Percentiles rank a stretch among this genome's conserved stretches.
These are phyloP conservation scores for Noctua janthe DNA, from an alignment of 2,888 invertebrate species.

Conservation along the genomic window DNA sequence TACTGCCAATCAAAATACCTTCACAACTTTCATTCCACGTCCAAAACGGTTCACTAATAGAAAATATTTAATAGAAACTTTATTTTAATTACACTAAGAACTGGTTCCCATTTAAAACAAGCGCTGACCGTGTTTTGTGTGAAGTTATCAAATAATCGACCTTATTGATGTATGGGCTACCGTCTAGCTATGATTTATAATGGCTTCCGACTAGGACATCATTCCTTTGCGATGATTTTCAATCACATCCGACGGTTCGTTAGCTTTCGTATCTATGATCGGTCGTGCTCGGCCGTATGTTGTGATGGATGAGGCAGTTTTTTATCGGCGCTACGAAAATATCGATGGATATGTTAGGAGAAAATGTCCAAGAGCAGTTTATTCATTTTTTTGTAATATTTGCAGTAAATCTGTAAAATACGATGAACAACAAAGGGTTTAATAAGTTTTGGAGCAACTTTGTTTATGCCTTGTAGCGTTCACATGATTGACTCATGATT, in stretches of 20 bases:
- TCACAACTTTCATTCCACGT: conserved; percentile 76
- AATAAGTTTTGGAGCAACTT: neutral
- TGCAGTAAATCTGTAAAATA: neutral
- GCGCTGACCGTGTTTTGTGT: conserved; percentile 81
- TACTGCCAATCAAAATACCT: conserved; percentile 82
- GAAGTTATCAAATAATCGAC: conserved; percentile 89
- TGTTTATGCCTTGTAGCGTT: neutral
- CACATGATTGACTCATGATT: conserved; percentile 11
- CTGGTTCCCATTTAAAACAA: conserved; percentile 73
- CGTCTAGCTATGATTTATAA: conserved; percentile 88
- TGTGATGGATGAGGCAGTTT: conserved; percentile 76
- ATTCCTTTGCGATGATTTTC: conserved; percentile 89
- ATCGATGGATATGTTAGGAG: neutral
- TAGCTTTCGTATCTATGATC: conserved; percentile 86
- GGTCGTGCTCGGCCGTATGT: conserved; percentile 60
- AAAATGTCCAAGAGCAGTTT: conserved; percentile 1
- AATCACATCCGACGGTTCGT: conserved; percentile 90
- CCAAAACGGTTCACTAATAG: conserved; percentile 76
- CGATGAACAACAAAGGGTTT: neutral
- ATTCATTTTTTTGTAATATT: neutral
- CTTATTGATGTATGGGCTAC: conserved; percentile 89
- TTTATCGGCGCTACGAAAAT: conserved; percentile 47
- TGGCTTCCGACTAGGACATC: conserved; percentile 89
- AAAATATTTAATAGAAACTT: conserved; percentile 80
- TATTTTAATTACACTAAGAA: conserved; percentile 79